Base-by-base conservation (phyloP, 2,888 invertebrate genomes). In the Oxyteleia sp. region DNA sequence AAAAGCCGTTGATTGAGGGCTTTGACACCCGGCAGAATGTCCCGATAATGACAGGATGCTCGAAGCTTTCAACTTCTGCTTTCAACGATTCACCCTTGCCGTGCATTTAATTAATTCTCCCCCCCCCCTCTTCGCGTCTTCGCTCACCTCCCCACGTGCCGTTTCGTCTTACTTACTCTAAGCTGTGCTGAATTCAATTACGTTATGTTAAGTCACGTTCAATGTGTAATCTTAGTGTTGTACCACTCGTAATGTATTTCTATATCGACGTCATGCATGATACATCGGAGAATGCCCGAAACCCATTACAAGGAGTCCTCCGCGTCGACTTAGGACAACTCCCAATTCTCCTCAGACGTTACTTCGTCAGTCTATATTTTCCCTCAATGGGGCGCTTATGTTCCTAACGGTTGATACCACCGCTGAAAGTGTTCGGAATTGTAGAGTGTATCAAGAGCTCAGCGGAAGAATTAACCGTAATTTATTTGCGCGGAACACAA, bases 161-260 rank as follows among this genome's bases (percentile, higher is more conserved):
- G 2, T 7, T 43, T 13, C 13, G 15, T 15, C 43, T 43, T 43
- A 43, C 43, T 43, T 43, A 43, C 43, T 43, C 43, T 43, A 43
- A 43, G 43, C 43, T 43, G 86, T 88, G 88, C 87, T 89, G 88
- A 88, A 91, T 91, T 86, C 88, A 90, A 57, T 57, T 57, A 35
- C 3, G 38, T 57, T 38, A 88, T 87, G 88, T 89, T 87, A 89
- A 90, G 90, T 89, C 90, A 89, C 90, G 89, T 89, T 76, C 82
- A 86, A 83, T 74, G 80, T 84, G 88, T 88, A 90, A 90, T 91
- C 91, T 90, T 89, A 88, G 90, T 86, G 88, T 88, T 88, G 88
- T 87, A 85, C 86, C 84, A 87, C 87, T 89, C 85, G 83, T 88
- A 88, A 88, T 84, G 87, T 88, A 89, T 88, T 51, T 55, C 57